Base-by-base conservation (phyloP, 2,888 invertebrate species). In the Leptogaster cylindrica region DNA sequence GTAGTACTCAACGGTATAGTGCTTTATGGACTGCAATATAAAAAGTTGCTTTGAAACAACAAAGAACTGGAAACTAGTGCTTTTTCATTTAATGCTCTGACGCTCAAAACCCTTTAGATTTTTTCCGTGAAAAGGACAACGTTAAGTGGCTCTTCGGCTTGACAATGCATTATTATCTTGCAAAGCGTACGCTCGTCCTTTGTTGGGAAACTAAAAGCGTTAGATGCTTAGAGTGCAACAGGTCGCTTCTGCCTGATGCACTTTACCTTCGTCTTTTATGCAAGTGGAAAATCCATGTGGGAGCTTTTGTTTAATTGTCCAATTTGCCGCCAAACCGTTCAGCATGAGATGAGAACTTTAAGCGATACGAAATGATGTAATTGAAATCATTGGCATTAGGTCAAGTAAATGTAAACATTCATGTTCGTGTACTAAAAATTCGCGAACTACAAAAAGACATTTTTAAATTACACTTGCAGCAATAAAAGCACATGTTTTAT, bases 131-230 rank as follows among this genome's bases (percentile, higher is more conserved):
- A 55, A 55, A 14, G 36, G 4, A 12, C 39, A 55, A 25, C 55
- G 36, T 39, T 36, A 55, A 55, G 55, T 55, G 55, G 55, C 31
- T 55, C 55, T 36, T 55, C 39, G 31, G 55, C 55, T 55, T 36
- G 33, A 55, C 55, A 55, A 55, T 55, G 55, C 36, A 55, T 55
- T 55, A 55, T 36, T 55, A 55, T 55, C 55, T 55, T 18, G 18
- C 10, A 12, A 23, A 18, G 18, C 55, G 39, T 18, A 55, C 23
- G 36, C 27, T 6, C 31, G 3, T 36, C 23, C 23, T 16, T 55
- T 55, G 55, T 16, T 41, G 41, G n/a, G 33, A 55, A 55, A 14
- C 31, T 23, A 39, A 36, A 5, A 41, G 41, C 3, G 41, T 41
- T 41, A 41, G 41, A 41, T n/a, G 18, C 31, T 31, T 31, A 16